Percentiles rank a stretch among this genome's conserved stretches.
phyloP scores from a whole-genome alignment of 23 tunicate genomes.

The Corella eumyota region DNA sequence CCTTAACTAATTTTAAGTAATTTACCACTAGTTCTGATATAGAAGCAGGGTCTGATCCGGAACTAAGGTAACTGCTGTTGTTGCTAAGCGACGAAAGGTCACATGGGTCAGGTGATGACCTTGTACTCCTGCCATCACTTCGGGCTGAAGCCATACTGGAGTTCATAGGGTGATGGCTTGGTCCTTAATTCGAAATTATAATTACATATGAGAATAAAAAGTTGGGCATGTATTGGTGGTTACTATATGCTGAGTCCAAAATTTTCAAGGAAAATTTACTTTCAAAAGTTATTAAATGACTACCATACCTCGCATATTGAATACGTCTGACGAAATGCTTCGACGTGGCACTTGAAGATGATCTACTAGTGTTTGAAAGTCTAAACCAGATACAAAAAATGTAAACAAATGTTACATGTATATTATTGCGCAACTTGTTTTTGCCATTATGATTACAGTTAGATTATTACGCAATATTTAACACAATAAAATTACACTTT shows the following conservation, averaged over 20 bases:
- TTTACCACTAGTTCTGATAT: slow-evolving; percentile 72
- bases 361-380: slow-evolving; percentile 36
- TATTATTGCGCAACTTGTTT: too few relatives aligned
- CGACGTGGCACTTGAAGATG: slow-evolving; percentile 46
- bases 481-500: too few relatives aligned
- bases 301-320: too few relatives aligned
- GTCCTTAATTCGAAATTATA: neutral
- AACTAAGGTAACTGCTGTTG: slow-evolving; percentile 28
- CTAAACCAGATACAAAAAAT: slow-evolving; percentile 4
- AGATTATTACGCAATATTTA: too few relatives aligned
- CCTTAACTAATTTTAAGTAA: too few relatives aligned
- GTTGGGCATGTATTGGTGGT: too few relatives aligned
- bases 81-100: slow-evolving; percentile 28
- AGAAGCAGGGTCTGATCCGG: slow-evolving; percentile 81
- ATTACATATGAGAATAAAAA: too few relatives aligned
- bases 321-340: slow-evolving; percentile 21
- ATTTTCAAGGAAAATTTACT: too few relatives aligned
- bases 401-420: too few relatives aligned
- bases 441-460: too few relatives aligned
- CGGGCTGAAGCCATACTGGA: slow-evolving; percentile 19
- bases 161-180: slow-evolving; percentile 9
- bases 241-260: too few relatives aligned
- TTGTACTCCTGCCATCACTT: slow-evolving; percentile 86
- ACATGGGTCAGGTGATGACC: slow-evolving; percentile 53
- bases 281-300: too few relatives aligned